Conservation (phyloP, 1,140 invertebrate species). For the Brachionus paranguensis region DNA sequence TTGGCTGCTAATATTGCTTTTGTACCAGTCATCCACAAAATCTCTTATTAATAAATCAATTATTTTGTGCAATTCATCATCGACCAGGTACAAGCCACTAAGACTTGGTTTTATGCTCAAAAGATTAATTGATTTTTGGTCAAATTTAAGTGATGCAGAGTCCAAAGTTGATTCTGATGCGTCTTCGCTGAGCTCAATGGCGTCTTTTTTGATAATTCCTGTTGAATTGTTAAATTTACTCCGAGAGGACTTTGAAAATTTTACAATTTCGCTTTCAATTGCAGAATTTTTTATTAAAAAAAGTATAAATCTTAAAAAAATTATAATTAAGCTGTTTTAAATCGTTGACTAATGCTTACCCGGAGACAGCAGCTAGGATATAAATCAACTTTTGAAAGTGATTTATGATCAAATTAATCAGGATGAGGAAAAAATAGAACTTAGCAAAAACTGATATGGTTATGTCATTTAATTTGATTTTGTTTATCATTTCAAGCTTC, state of each 20-base stretch:
- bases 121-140: not conserved
- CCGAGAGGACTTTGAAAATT: not conserved
- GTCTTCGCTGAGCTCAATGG: not conserved
- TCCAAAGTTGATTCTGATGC: not conserved
- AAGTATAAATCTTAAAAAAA: not conserved
- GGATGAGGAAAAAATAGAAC: not conserved
- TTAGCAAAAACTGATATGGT: not conserved
- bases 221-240: not conserved
- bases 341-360: not conserved
- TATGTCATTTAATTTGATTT: not conserved
- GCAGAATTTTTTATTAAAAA: not conserved
- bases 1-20: not conserved
- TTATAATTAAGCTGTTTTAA: not conserved
- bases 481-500: not conserved
- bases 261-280: not conserved
- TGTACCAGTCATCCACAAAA: slow-evolving; percentile 36
- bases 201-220: not conserved
- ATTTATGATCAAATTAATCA: not conserved
- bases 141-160: not conserved
- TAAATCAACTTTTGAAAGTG: not conserved
- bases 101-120: slow-evolving; percentile 2
- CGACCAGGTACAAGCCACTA: not conserved
- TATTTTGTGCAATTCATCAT: slow-evolving; percentile 34
- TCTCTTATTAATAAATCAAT: slow-evolving; percentile 29
- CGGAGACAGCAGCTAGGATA: not conserved